Percentiles rank a stretch among this genome's conserved stretches.
Conservation (phyloP, 2,113 vertebrate species). For the Proteles cristata region DNA sequence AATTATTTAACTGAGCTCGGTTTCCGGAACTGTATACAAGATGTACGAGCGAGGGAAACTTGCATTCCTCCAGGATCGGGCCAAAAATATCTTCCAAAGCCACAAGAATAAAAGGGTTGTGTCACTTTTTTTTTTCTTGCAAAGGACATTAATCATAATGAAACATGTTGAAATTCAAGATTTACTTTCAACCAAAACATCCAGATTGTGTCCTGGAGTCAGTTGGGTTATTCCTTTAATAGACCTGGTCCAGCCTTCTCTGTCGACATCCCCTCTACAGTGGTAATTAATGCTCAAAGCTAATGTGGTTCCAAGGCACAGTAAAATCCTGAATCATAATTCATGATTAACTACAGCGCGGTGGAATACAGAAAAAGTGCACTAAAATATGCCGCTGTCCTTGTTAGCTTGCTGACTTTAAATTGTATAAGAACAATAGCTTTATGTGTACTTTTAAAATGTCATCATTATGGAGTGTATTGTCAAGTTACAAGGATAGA, state of each 20-base stretch:
- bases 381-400: no score
- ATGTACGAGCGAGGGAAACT: neutral
- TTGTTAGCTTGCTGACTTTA: neutral
- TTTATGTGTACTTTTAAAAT: neutral
- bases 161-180: neutral
- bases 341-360: neutral
- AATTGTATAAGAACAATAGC: neutral
- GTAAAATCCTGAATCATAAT: neutral
- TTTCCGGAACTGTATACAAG: neutral
- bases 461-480: neutral
- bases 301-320: neutral
- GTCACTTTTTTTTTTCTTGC: neutral
- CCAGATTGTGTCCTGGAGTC: neutral
- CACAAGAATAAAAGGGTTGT: neutral
- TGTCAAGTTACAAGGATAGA: neutral
- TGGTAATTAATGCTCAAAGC: neutral
- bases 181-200: neutral
- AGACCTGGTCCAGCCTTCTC: accelerated
- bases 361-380: neutral
- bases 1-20: neutral
- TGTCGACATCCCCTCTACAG: no score
- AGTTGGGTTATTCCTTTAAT: neutral
- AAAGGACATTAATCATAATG: neutral
- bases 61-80: accelerated
- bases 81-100: neutral